phyloP scores from a whole-genome alignment of 2,797 vertebrate species.

The Anniella stebbinsi region DNA sequence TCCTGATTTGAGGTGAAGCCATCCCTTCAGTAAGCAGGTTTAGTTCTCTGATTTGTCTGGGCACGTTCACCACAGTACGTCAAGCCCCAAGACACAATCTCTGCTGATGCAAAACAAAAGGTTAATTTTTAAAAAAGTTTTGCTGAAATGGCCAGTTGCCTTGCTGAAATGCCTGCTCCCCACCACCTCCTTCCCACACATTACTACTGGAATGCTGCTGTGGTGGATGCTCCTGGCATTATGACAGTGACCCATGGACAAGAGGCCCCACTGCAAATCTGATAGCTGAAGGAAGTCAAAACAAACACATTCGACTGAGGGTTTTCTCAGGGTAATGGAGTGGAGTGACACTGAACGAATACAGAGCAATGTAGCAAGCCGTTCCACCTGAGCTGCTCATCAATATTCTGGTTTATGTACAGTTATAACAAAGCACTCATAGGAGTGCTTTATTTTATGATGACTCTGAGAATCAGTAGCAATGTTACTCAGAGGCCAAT shows the following conservation, averaged over 20 bases:
- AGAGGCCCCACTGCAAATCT: slow-evolving; percentile 41
- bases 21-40: slow-evolving; percentile 64
- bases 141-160: slow-evolving; percentile 54
- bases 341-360: not conserved
- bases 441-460: not conserved
- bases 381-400: not conserved
- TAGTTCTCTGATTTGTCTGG: slow-evolving; percentile 69
- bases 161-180: slow-evolving; percentile 61
- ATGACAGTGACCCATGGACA: slow-evolving; percentile 29
- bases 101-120: slow-evolving; percentile 71
- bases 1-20: slow-evolving; percentile 78
- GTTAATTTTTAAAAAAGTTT: slow-evolving; percentile 60
- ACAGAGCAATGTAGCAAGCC: slow-evolving; percentile 49
- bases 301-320: slow-evolving; percentile 50
- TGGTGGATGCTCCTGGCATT: slow-evolving; percentile 63
- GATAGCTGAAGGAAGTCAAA: slow-evolving; percentile 65
- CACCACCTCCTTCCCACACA: slow-evolving; percentile 11
- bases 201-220: slow-evolving; percentile 11
- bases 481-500: not conserved
- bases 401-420: slow-evolving; percentile 27
- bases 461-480: too few relatives aligned
- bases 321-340: slow-evolving; percentile 17
- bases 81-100: slow-evolving; percentile 69
- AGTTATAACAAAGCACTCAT: slow-evolving; percentile 41
- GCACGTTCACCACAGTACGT: slow-evolving; percentile 67